Evolutionary conservation across 2,797 vertebrate genomes (phyloP), one percentile per base, ranked within the genome.

Genomic region (Lophius americanus): DNA sequence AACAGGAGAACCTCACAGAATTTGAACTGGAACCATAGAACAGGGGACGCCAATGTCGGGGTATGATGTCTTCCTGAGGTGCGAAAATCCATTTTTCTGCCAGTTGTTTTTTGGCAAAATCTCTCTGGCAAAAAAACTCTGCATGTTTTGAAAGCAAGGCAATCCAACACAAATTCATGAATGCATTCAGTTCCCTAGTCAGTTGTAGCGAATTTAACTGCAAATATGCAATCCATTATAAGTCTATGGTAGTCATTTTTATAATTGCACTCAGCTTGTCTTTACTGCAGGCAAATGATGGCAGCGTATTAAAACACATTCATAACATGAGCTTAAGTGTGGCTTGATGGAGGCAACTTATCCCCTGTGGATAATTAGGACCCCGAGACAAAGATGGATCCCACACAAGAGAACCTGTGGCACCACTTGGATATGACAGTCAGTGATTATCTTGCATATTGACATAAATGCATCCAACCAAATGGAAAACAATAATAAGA

Each of bases 31-130:
- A 57, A 67, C 14, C 42, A 41, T 0, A 73, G 7, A 61, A 64
- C 33, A 38, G 11, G 57, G 42, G 64, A 60, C 61, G 75, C 13
- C 59, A 9, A 66, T 54, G 56, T 68, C 33, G 72, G 56, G 79
- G 85, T 80, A 87, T 78, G 9, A 64, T 81, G 83, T 87, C 82
- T 78, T 84, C 68, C 83, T 71, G 76, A 92, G 82, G 90, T 92
- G 91, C 88, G 80, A 92, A 88, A 89, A 85, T 77, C 64, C 58
- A 74, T 62, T 60, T 60, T 59, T 36, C 71, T 85, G 87, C 88
- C 87, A 88, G 82, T 85, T 89, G 76, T 63, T 44, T 44, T 44
- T 44, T 12, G 4, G 23, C 23, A 23, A 23, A 23, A 23, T 23
- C 23, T 23, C 23, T 23, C 23, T 23, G 23, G 23, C 23, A 23